Conservation (phyloP, 2,888 invertebrate genomes). For the Trissoscelio sp. region DNA sequence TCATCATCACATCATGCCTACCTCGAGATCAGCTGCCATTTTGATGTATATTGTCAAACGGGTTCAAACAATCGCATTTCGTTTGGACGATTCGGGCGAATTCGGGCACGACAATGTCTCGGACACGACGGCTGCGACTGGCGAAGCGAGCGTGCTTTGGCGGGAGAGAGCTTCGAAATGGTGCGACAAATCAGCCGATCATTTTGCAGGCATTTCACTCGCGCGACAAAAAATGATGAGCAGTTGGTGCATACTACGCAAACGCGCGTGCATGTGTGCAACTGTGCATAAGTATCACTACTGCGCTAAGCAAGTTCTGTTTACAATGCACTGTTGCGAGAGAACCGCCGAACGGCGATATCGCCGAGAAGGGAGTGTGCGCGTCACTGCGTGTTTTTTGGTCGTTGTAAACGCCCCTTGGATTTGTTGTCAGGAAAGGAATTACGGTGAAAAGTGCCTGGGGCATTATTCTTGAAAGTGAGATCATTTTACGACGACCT, state of each 20-base stretch:
- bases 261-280: slow-evolving; percentile 20
- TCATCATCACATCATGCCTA: slow-evolving; percentile 36
- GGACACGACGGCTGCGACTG: neutral
- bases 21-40: slow-evolving; percentile 67
- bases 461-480: too few relatives aligned
- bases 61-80: slow-evolving; percentile 35
- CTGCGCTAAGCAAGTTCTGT: too few relatives aligned
- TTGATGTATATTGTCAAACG: slow-evolving; percentile 65
- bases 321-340: slow-evolving; percentile 17
- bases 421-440: too few relatives aligned
- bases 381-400: too few relatives aligned
- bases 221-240: slow-evolving; percentile 27
- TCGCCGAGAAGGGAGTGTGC: too few relatives aligned
- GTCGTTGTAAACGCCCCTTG: slow-evolving; percentile 8
- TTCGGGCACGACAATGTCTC: too few relatives aligned
- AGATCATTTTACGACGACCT: too few relatives aligned
- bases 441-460: too few relatives aligned
- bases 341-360: neutral
- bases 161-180: neutral
- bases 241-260: slow-evolving; percentile 26
- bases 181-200: slow-evolving; percentile 37
- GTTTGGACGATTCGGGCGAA: slow-evolving; percentile 3
- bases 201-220: slow-evolving; percentile 41
- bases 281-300: too few relatives aligned
- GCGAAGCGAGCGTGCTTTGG: slow-evolving; percentile 1